These are phyloP conservation scores for Drosophila acutilabella DNA, from an alignment of 2,888 invertebrate species.

Conservation along the genomic window DNA sequence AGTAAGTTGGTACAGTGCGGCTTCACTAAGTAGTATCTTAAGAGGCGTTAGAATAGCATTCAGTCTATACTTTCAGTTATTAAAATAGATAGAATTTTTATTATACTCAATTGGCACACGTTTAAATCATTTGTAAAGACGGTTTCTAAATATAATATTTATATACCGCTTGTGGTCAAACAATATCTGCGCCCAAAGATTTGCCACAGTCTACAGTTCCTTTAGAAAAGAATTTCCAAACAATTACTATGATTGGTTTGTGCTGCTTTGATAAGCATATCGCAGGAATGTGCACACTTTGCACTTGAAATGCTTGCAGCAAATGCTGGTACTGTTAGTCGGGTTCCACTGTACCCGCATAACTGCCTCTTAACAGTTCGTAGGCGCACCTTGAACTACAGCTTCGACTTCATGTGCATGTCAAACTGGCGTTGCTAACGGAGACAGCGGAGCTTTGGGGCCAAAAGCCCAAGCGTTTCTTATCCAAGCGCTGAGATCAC, in stretches of 20 bases:
- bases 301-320: not conserved
- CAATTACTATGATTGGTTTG: not conserved
- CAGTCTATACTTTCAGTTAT: no score
- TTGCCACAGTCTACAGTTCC: no score
- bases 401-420: conserved; percentile 37
- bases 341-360: conserved; percentile 52
- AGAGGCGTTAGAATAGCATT: no score
- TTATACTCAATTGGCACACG: no score
- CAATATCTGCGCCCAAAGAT: no score
- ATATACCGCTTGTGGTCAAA: no score
- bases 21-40: not conserved
- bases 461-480: conserved; percentile 22
- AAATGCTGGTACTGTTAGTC: not conserved
- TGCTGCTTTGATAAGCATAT: not conserved
- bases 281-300: not conserved
- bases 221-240: not conserved
- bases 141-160: no score
- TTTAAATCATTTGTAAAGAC: no score
- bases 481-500: conserved; percentile 69
- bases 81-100: no score
- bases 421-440: conserved; percentile 43
- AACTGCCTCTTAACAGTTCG: conserved; percentile 38
- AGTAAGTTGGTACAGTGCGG: conserved; percentile 53
- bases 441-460: conserved; percentile 38
- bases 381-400: conserved; percentile 74